Base-by-base conservation (phyloP, 2,888 invertebrate genomes). In the Caenorhabditis sp. region DNA sequence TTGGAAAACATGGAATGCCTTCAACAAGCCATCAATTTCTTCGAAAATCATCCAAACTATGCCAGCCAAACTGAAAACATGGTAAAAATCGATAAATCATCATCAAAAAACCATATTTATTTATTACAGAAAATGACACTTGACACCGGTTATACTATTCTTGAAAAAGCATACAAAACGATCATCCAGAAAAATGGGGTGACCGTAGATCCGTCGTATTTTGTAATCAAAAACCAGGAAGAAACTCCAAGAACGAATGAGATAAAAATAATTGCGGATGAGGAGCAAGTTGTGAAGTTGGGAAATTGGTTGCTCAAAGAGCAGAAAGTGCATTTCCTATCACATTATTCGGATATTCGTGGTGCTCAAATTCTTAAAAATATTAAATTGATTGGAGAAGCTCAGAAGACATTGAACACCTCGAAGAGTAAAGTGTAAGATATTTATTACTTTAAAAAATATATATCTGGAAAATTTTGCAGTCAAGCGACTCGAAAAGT, bases 1-100 rank as follows among this genome's bases (percentile, higher is more conserved):
- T 63, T 87, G 31, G 87, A 85, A 56, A 81, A 84, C 58, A 87
- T 87, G 87, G 83, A 87, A 56, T 77, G 81, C 38, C 71, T 87
- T 8, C 83, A 85, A 59, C 82, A 79, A 62, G 83, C 78, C 10
- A 78, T 82, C 58, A 72, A 77, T 58, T 83, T 83, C 61, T 82
- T 79, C 69, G 77, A 78, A 52, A 66, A 67, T 14, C 77, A 79
- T 61, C 76, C 80, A 12, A 79, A 81, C 50, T 79, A 81, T 59
- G 69, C 75, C 14, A 77, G 61, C 26, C 78, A 82, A 54, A 78
- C 79, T 21, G 81, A 82, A 21, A 81, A 82, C 43, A 81, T 82
- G 79, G 77, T 78, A 23, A 59, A 20, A 49, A 60, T 54, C 57
- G 27, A 59, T 10, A 2, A 59, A 60, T 49, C n/a, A 43, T 17